A percentile compares a stretch with the other conserved stretches of the same genome.
Conservation (phyloP, 2,888 invertebrate species). For the Laspeyria flexula region DNA sequence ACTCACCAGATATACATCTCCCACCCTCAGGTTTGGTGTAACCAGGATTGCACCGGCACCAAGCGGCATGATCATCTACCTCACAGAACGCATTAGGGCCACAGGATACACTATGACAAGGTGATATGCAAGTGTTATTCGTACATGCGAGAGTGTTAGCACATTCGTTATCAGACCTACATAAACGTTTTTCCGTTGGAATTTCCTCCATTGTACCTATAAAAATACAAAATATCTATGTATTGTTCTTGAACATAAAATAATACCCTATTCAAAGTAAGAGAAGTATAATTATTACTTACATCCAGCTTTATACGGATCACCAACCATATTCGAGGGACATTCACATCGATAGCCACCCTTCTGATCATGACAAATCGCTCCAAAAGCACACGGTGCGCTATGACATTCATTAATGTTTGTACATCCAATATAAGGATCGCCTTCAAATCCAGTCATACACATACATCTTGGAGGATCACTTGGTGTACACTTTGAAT, state of each 20-base stretch:
- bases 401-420: constrained; percentile 95
- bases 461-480: constrained; percentile 97
- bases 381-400: constrained; percentile 94
- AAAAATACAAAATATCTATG: background rate
- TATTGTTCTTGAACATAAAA: background rate
- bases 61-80: constrained; percentile 94
- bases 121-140: constrained; percentile 92
- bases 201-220: constrained; percentile 69
- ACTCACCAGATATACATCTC: constrained; percentile 92
- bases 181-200: constrained; percentile 88
- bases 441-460: constrained; percentile 94
- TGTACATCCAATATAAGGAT: constrained; percentile 93
- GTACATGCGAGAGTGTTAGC: constrained; percentile 92
- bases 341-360: constrained; percentile 95
- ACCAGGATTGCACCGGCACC: constrained; percentile 95
- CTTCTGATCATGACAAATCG: constrained; percentile 94
- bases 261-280: background rate
- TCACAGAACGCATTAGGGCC: constrained; percentile 95
- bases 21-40: constrained; percentile 92
- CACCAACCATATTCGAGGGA: constrained; percentile 93
- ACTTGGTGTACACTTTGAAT: constrained; percentile 95
- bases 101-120: constrained; percentile 92
- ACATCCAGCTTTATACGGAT: constrained; percentile 94
- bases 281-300: constrained; percentile 61
- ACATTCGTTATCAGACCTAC: constrained; percentile 91